Percentiles rank a stretch among this genome's conserved stretches.
Evolutionary conservation across 2,888 invertebrate genomes (phyloP).

Genomic region (Silvanus unidentatus): DNA sequence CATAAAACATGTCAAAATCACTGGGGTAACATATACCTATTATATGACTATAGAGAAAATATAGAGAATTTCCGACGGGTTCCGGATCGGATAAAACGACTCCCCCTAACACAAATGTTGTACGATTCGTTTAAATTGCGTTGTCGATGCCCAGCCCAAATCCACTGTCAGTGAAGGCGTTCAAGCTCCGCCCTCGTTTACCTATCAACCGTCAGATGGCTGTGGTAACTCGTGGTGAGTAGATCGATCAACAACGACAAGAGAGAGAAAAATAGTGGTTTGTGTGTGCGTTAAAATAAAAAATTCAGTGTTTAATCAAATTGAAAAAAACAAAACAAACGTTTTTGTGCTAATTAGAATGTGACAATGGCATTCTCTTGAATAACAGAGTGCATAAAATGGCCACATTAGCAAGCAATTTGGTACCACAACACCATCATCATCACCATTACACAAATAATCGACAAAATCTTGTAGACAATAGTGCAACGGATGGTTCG

Average conservation of each 20-base stretch:
- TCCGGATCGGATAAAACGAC: no score
- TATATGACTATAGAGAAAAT: no score
- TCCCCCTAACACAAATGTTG: conserved; percentile 21
- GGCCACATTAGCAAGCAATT: conserved; percentile 34
- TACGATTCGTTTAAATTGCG: conserved; percentile 18
- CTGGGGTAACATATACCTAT: conserved; percentile 16
- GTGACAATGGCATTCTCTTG: not conserved
- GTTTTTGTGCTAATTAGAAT: conserved; percentile 4
- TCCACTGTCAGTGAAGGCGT: not conserved
- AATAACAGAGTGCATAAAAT: conserved; percentile 19
- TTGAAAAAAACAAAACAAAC: conserved; percentile 2
- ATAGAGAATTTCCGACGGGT: no score
- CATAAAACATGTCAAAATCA: conserved; percentile 39
- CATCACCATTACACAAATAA: conserved; percentile 28
- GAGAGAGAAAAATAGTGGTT: no score
- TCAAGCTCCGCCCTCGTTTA: conserved; percentile 37
- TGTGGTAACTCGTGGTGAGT: conserved; percentile 38
- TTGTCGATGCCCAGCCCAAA: no score
- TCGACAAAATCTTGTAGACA: conserved; percentile 33
- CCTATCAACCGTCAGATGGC: conserved; percentile 37
- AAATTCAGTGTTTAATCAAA: not conserved
- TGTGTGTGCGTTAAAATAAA: no score
- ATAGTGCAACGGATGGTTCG: conserved; percentile 38
- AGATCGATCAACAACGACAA: conserved; percentile 30
- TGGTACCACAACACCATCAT: conserved; percentile 35